Evolutionary conservation across 1,140 invertebrate species (phyloP), one percentile per base, ranked within the genome.

Genomic region (Schlechtendalia chinensis): DNA sequence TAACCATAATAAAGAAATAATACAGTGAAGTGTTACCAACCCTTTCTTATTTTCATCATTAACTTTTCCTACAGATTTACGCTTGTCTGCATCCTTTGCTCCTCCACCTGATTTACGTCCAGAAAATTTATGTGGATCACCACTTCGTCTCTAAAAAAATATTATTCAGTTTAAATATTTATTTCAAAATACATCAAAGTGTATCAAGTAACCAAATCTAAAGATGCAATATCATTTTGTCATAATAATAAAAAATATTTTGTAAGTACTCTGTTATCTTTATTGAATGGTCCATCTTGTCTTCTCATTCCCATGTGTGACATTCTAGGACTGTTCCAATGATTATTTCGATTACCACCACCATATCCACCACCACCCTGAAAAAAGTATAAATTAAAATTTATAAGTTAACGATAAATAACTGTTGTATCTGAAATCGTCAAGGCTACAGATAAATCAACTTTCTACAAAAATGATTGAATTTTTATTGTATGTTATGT

Each of bases 41-140:
- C 75, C 75, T 79, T 79, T 79, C 27, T 79, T 79, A 14, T 50
- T 79, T 79, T 79, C 75, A 47, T 79, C 58, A 61, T 61, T 79
- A 11, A 59, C 10, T 79, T 79, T 79, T 56, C 72, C 72, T 22
- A 32, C n/a, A 63, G 58, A 61, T 79, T 79, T 79, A 79, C 75
- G 75, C n/a, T 79, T 79, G 3, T 79, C 74, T 39, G 4, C 53
- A 50, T 79, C 75, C n/a, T 79, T 79, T 0, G 17, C 12, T 27
- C 67, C 69, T 17, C 67, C 67, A n/a, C 71, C 71, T 16, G 74
- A 77, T 79, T 79, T 79, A 61, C 74, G 56, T 8, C 56, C 58
- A 63, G 74, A 79, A 50, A 47, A 63, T 63, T 58, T 47, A 45
- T 56, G 19, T 45, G 24, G 54, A 16, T 50, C 50, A n/a, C 24